Conservation (phyloP, 1,140 invertebrate genomes). For the Diachasmimorpha longicaudata region DNA sequence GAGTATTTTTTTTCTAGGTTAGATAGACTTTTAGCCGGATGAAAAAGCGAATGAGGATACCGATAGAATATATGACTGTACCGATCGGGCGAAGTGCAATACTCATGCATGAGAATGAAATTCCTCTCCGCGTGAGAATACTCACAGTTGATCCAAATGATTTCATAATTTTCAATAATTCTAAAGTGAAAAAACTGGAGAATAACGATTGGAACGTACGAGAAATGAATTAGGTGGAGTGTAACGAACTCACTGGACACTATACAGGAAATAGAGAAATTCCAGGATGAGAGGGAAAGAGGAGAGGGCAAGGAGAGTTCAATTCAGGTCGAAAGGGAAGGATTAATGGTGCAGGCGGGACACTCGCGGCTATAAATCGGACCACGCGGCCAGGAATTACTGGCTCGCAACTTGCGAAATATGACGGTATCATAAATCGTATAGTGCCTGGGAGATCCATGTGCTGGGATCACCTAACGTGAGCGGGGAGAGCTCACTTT, state of each 20-base stretch:
- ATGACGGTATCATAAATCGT: conserved; percentile 61
- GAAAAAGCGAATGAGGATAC: too few relatives aligned
- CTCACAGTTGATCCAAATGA: too few relatives aligned
- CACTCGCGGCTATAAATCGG: conserved; percentile 61
- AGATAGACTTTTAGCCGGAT: too few relatives aligned
- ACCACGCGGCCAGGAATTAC: conserved; percentile 58
- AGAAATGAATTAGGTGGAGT: not conserved
- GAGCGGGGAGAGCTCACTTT: not conserved
- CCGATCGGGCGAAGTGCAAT: too few relatives aligned
- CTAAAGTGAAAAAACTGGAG: not conserved
- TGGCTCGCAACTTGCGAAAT: conserved; percentile 61
- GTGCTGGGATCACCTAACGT: conserved; percentile 31
- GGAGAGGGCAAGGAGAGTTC: conserved; percentile 53
- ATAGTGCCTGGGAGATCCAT: conserved; percentile 23
- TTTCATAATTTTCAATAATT: not conserved
- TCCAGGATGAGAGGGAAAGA: not conserved
- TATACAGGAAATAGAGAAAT: not conserved
- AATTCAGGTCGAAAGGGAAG: conserved; percentile 58
- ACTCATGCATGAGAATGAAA: too few relatives aligned
- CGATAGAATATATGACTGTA: too few relatives aligned
- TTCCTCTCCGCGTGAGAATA: too few relatives aligned
- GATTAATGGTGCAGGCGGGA: conserved; percentile 62
- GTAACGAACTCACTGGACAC: not conserved
- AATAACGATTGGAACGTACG: not conserved
- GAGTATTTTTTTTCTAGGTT: too few relatives aligned